phyloP scores from a whole-genome alignment of 2,113 vertebrate genomes.

The Tapirus terrestris region DNA sequence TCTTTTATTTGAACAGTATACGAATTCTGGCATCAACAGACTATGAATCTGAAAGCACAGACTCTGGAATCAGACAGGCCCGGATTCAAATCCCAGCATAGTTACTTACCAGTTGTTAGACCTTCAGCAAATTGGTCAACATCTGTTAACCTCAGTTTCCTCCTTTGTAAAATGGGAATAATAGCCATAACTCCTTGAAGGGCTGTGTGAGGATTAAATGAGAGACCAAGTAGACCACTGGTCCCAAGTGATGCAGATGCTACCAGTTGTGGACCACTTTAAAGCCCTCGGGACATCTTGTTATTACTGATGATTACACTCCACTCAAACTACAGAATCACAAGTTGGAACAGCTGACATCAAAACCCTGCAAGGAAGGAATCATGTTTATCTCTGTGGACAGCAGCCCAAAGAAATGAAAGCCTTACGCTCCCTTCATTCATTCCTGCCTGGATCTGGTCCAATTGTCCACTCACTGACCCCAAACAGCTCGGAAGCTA shows the following conservation, averaged over 20 bases:
- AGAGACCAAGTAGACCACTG: background rate
- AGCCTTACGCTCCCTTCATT: background rate
- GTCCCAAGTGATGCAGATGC: background rate
- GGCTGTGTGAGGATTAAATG: background rate
- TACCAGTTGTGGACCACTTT: accelerated
- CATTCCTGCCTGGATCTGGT: background rate
- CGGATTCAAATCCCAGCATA: background rate
- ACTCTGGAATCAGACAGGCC: background rate
- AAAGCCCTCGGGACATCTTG: background rate
- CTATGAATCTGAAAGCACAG: background rate
- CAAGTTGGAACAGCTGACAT: background rate
- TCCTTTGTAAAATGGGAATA: background rate
- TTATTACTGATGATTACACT: background rate
- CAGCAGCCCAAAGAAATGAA: background rate
- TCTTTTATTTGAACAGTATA: conserved; percentile 16
- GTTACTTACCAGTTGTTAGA: background rate
- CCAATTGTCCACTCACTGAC: background rate
- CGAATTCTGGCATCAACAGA: background rate
- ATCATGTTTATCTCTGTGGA: background rate
- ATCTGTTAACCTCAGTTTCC: background rate
- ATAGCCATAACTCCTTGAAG: background rate
- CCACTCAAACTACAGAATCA: background rate
- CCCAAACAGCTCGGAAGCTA: background rate
- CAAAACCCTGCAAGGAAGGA: background rate
- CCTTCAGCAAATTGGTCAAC: background rate